Conservation (phyloP, 2,797 vertebrate species). For the Acridotheres tristis region DNA sequence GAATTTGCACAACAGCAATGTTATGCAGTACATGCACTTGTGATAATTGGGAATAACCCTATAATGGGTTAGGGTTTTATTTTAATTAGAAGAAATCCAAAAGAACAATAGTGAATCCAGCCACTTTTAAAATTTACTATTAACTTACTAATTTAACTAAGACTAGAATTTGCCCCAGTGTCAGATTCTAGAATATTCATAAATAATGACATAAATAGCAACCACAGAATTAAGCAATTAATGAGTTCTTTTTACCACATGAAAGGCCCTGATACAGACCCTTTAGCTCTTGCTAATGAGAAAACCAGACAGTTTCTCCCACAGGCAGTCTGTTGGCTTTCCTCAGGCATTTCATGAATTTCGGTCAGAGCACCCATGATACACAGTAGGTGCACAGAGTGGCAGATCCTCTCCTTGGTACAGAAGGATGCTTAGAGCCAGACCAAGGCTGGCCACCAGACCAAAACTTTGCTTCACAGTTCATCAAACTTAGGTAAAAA, state of each 20-base stretch:
- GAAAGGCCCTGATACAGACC: slow-evolving; percentile 49
- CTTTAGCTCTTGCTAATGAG: slow-evolving; percentile 66
- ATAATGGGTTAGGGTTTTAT: not conserved
- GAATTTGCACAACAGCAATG: not conserved
- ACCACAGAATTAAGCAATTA: slow-evolving; percentile 60
- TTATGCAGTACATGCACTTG: not conserved
- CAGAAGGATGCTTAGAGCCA: not conserved
- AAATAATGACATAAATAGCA: slow-evolving; percentile 65
- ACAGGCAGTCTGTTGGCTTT: slow-evolving; percentile 61
- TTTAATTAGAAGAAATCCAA: slow-evolving; percentile 30
- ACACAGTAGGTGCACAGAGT: not conserved
- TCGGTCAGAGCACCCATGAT: not conserved
- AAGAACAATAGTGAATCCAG: slow-evolving; percentile 33
- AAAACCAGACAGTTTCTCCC: slow-evolving; percentile 61
- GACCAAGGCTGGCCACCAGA: not conserved
- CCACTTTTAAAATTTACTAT: not conserved
- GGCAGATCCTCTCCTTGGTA: not conserved
- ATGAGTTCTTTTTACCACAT: slow-evolving; percentile 60
- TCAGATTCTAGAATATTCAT: slow-evolving; percentile 62
- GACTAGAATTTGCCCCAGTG: not conserved
- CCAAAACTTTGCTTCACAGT: not conserved
- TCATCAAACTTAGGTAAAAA: slow-evolving; percentile 14
- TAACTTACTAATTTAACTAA: slow-evolving; percentile 54
- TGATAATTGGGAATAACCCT: not conserved
- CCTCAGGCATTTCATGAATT: slow-evolving; percentile 46